Evolutionary conservation across 2,113 vertebrate genomes (phyloP), one percentile per base, ranked within the genome.

Genomic region (Barbus barbus): DNA sequence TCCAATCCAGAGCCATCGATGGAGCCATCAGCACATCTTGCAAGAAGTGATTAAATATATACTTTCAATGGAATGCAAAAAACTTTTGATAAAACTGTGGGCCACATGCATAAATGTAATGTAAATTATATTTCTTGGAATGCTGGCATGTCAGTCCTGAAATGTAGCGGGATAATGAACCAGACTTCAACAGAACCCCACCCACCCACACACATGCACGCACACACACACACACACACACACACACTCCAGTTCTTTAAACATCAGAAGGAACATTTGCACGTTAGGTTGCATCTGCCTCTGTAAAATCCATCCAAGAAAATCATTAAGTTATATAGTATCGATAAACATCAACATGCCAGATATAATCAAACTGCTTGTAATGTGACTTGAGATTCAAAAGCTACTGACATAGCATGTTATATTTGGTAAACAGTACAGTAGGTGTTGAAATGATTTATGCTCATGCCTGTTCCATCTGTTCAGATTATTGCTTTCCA

Each of bases 401-500:
- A 44, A 24, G 4, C 12, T 44, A 44, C 1, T 72, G 22, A 44
- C 38, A 69, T 38, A 16, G 13, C 5, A 44, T 33, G 26, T 51
- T 33, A 36, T 53, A 56, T 76, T 76, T 76, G 48, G 74, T 33
- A 56, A 76, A 76, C 48, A 36, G 48, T 18, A 76, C 26, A 53
- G 26, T 56, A 76, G 20, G 51, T n/a, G 51, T 36, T 58, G 18
- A 60, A 78, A 78, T 24, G 31, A 78, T 78, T 58, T 58, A 16
- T 24, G 75, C 31, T 78, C 33, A 56, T 18, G 5, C 51, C 28
- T 2, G 1, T n/a, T 44, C 75, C 75, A 60, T 78, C 75, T 78
- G 51, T 78, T 78, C 51, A 38, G 51, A 58, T 36, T 60, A 38
- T 36, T 24, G 31, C 31, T 78, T 78, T 78, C 31, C 22, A 60